Base-by-base conservation (phyloP, 2,113 vertebrate species). In the Platichthys stellatus region DNA sequence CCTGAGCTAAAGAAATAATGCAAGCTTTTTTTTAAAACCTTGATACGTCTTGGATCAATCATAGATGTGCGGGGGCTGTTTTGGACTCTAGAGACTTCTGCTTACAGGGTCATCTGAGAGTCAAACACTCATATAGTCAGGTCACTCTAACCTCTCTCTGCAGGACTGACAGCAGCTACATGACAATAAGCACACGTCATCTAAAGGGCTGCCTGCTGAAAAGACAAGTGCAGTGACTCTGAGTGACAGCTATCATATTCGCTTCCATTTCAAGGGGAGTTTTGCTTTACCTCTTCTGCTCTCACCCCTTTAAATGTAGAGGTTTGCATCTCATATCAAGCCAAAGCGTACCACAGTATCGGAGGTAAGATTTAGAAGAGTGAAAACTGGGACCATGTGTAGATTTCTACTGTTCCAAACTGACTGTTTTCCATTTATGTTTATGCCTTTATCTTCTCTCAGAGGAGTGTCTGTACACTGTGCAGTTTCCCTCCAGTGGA, bases 131-230 rank as follows among this genome's bases (percentile, higher is more conserved):
- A 63, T 60, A 61, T 43, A 60, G 67, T 87, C 49, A 58, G 80
- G 83, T 83, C 78, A 78, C 69, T 81, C 78, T 81, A 81, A 81
- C 81, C 53, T 76, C 45, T 74, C 31, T 0, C 66, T 58, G 76
- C 60, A 58, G 57, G 71, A 81, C 28, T 59, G 77, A 75, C 70
- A 77, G 78, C 60, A 57, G 24, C 58, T 68, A 78, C 73, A 74
- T 82, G 72, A 73, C 78, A 82, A 73, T 60, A 74, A 78, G 49
- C 26, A 2, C 63, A 74, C 38, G 20, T 82, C 63, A 43, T 82
- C 78, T 67, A 23, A 58, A 23, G 43, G 21, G 40, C 66, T 66
- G 62, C 53, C 40, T 18, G 4, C 26, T 62, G 35, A 81, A 56
- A 61, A 75, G 72, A 81, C 61, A 23, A 88, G 62, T 17, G 49